Conservation (phyloP, 2,113 vertebrate species). For the Psettodes erumei region DNA sequence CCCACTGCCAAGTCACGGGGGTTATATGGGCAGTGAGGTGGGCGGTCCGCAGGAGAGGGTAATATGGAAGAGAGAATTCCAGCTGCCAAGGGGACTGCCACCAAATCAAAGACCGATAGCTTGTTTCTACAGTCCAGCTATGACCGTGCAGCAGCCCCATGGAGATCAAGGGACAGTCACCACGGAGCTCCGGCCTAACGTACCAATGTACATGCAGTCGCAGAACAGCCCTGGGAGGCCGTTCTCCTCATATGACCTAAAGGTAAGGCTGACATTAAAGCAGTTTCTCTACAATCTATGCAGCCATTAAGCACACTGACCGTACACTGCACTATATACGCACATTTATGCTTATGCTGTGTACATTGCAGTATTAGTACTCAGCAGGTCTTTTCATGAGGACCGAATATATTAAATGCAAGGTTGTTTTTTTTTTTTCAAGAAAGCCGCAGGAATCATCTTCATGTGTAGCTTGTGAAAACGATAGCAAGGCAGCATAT, state of each 20-base stretch:
- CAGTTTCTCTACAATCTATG: slow-evolving; percentile 19
- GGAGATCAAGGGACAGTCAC: slow-evolving; percentile 63
- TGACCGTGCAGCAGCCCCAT: slow-evolving; percentile 80
- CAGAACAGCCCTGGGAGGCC: slow-evolving; percentile 85
- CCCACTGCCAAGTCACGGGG: slow-evolving; percentile 56
- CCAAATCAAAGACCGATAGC: slow-evolving; percentile 87
- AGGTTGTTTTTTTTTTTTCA: neutral
- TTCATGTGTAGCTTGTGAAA: slow-evolving; percentile 35
- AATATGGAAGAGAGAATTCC: slow-evolving; percentile 83
- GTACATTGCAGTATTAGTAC: slow-evolving; percentile 21
- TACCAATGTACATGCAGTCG: slow-evolving; percentile 75
- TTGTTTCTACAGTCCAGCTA: slow-evolving; percentile 84
- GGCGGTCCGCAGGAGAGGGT: slow-evolving; percentile 81
- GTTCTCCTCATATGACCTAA: slow-evolving; percentile 85
- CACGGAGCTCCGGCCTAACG: slow-evolving; percentile 66
- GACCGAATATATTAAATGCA: slow-evolving; percentile 33
- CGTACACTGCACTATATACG: slow-evolving; percentile 40
- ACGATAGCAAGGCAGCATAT: neutral
- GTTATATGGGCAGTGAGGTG: slow-evolving; percentile 70
- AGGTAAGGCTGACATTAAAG: slow-evolving; percentile 71
- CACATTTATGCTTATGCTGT: slow-evolving; percentile 34
- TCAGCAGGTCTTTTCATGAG: slow-evolving; percentile 31
- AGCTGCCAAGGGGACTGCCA: slow-evolving; percentile 72
- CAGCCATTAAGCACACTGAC: slow-evolving; percentile 7
- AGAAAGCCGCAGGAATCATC: slow-evolving; percentile 15